Base-by-base conservation (phyloP, 2,797 vertebrate species). In the Muscicapa comitata region DNA sequence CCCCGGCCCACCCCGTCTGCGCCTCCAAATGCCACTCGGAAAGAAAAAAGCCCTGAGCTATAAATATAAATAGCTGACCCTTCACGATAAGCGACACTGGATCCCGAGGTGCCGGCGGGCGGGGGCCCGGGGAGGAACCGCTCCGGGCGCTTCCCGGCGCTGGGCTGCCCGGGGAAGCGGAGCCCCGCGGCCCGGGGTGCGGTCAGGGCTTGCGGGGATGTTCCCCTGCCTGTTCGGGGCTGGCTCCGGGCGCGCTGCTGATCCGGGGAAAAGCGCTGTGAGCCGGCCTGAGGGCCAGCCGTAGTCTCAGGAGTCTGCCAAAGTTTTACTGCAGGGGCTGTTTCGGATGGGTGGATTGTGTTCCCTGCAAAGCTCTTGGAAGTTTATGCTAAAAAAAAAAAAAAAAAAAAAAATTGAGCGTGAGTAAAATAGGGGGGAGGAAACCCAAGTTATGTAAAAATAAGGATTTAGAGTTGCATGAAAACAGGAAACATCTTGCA, bases 21-120 rank as follows among this genome's bases (percentile, higher is more conserved):
- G 53, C 73, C 40, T 53, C 57, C 43, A 94, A 94, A 96, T 90
- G 86, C 90, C 91, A 55, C 57, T 87, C 40, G 88, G 93, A 79
- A 77, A 88, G 67, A 71, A 88, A 74, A 90, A 88, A 78, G 73
- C 53, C 71, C 50, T 11, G 93, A 65, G 66, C 93, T 96, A 97
- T 95, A 95, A 96, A 97, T 97, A 97, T 62, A 96, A 96, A 94
- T 76, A 97, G 95, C 96, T 97, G 96, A 97, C 81, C 67, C 90
- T 79, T 85, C 50, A 10, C 57, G 92, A 84, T 92, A 95, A 95
- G 94, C 78, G 95, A 94, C 92, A 95, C 75, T 42, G 84, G 95
- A 95, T 93, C 51, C 88, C 50, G 53, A 59, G 61, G 77, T 62
- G 80, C 72, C 50, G 77, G 48, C 53, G 63, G 48, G 35, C 10